Conservation (phyloP, 2,888 invertebrate species). For the Adelognathus sp. region DNA sequence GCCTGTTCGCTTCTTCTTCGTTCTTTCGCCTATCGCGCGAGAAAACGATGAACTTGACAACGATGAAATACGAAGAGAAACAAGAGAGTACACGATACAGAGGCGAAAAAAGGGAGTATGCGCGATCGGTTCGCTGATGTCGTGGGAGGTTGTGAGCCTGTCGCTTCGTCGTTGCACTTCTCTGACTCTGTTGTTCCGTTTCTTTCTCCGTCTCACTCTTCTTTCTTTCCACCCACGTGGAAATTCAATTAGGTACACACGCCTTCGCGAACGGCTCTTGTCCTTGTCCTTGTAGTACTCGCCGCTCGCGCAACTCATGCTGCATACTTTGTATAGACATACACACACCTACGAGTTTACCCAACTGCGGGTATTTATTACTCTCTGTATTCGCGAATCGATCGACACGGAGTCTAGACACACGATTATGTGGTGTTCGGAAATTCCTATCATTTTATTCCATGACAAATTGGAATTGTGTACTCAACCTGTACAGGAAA, state of each 20-base stretch:
- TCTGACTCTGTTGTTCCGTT: too few relatives aligned
- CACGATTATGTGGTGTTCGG: slow-evolving; percentile 24
- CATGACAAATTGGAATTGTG: not conserved
- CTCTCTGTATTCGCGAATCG: slow-evolving; percentile 49
- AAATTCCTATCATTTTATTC: not conserved
- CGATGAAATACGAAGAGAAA: slow-evolving; percentile 52
- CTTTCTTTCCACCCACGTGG: slow-evolving; percentile 59
- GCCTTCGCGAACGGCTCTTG: slow-evolving; percentile 54
- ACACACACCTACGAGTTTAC: not conserved
- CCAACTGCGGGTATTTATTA: slow-evolving; percentile 14
- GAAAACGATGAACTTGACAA: slow-evolving; percentile 20
- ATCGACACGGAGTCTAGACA: slow-evolving; percentile 49
- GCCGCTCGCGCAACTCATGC: slow-evolving; percentile 43
- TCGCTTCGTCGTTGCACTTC: too few relatives aligned
- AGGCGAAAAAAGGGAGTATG: slow-evolving; percentile 18
- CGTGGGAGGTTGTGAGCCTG: slow-evolving; percentile 57
- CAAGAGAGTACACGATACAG: slow-evolving; percentile 13
- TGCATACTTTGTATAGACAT: not conserved
- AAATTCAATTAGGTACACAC: slow-evolving; percentile 64
- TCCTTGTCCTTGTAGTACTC: slow-evolving; percentile 57
- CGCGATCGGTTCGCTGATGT: slow-evolving; percentile 53
- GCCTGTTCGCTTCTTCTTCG: slow-evolving; percentile 17
- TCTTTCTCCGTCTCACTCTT: slow-evolving; percentile 17
- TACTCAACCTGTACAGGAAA: not conserved
- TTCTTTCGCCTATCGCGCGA: slow-evolving; percentile 40